Conservation (phyloP, 2,888 invertebrate genomes). For the Conus canariensis region DNA sequence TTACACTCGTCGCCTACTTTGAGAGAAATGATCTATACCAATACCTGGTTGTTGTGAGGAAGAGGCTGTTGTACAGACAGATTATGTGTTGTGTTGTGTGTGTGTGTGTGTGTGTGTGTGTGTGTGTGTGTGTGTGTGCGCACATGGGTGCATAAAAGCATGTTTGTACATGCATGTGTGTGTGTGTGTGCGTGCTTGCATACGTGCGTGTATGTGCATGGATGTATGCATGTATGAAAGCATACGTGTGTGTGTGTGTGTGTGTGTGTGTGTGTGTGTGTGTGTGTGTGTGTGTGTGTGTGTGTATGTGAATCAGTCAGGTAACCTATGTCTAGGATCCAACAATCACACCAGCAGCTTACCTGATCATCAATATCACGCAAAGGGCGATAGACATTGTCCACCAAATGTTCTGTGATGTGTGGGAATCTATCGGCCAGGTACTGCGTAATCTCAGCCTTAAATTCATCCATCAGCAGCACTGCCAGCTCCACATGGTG, state of each 20-base stretch:
- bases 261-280: too few species aligned
- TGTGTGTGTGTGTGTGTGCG: not conserved
- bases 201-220: not conserved
- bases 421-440: slow-evolving; percentile 57
- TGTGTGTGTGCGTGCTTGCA: too few species aligned
- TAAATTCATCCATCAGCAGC: slow-evolving; percentile 56
- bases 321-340: too few species aligned
- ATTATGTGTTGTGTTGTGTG: slow-evolving; percentile 11
- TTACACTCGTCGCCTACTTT: too few species aligned
- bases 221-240: not conserved
- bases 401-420: slow-evolving; percentile 50
- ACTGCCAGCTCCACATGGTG: slow-evolving; percentile 54
- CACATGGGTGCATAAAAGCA: not conserved
- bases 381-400: slow-evolving; percentile 41
- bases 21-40: too few species aligned
- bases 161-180: not conserved
- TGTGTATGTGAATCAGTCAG: too few species aligned
- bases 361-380: not conserved
- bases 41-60: too few species aligned
- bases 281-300: too few species aligned
- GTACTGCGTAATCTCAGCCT: slow-evolving; percentile 51
- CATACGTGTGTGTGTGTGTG: too few species aligned
- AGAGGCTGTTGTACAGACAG: too few species aligned
- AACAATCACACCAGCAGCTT: not conserved
- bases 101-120: too few species aligned